A percentile compares a stretch with the other conserved stretches of the same genome.
Conservation (phyloP, 2,797 vertebrate species). For the Clarias pachynema region DNA sequence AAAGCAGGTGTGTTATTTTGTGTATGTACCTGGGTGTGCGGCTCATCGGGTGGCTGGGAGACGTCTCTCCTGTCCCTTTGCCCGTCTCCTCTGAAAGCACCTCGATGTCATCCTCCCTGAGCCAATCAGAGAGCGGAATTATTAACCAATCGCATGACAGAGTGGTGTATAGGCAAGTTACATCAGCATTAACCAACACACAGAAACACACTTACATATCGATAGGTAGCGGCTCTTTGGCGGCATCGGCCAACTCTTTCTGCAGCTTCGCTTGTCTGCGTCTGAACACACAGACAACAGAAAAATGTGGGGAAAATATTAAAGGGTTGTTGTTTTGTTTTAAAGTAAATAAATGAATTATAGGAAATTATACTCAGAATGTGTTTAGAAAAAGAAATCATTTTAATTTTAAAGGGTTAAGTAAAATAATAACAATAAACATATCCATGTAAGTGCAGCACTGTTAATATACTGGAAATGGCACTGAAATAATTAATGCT, state of each 20-base stretch:
- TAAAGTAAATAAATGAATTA: too few relatives aligned
- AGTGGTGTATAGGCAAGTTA: neutral
- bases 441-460: too few relatives aligned
- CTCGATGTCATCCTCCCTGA: conserved; percentile 96
- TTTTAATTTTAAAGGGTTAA: too few relatives aligned
- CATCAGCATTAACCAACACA: too few relatives aligned
- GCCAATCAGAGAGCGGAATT: conserved; percentile 40
- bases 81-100: conserved; percentile 88
- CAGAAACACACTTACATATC: conserved; percentile 82
- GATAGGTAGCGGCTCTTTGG: conserved; percentile 91
- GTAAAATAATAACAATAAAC: too few relatives aligned
- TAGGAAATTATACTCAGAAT: too few relatives aligned
- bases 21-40: conserved; percentile 77
- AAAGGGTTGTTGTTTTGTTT: too few relatives aligned
- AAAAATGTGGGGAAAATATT: neutral
- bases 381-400: too few relatives aligned
- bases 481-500: too few relatives aligned
- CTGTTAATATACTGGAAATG: too few relatives aligned
- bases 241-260: conserved; percentile 95
- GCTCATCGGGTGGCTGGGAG: conserved; percentile 74
- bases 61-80: conserved; percentile 81
- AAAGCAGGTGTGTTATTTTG: neutral
- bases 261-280: conserved; percentile 91
- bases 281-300: conserved; percentile 66
- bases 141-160: neutral